Conservation (phyloP, 2,113 vertebrate species). For the Lamprologus callipterus region DNA sequence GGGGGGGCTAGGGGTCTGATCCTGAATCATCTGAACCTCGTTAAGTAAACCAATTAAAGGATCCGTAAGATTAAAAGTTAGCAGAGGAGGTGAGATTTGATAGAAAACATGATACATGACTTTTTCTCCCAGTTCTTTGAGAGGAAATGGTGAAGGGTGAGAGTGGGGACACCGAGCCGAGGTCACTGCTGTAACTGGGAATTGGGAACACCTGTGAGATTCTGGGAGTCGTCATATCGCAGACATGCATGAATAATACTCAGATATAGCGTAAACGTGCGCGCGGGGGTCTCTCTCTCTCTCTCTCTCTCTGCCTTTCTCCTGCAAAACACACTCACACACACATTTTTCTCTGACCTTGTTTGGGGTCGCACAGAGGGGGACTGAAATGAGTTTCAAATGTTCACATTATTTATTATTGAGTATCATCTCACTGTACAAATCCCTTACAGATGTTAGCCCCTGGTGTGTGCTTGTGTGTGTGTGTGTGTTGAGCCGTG, state of each 20-base stretch:
- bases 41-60: slow-evolving; percentile 42
- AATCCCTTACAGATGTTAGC: slow-evolving; percentile 66
- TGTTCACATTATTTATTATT: slow-evolving; percentile 71
- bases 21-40: background rate
- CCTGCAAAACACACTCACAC: background rate
- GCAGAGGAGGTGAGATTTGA: slow-evolving; percentile 29
- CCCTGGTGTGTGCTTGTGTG: slow-evolving; percentile 21
- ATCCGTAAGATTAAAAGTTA: slow-evolving; percentile 19
- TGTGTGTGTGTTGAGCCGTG: background rate
- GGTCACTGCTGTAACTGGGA: slow-evolving; percentile 35
- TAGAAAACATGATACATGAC: background rate
- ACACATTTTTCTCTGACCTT: slow-evolving; percentile 38
- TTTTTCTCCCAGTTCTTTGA: background rate
- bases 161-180: slow-evolving; percentile 11
- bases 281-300: background rate
- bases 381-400: slow-evolving; percentile 67
- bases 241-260: slow-evolving; percentile 48
- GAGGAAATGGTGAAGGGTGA: slow-evolving; percentile 31
- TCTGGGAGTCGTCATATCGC: slow-evolving; percentile 44
- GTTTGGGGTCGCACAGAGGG: slow-evolving; percentile 60
- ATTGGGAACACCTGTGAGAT: slow-evolving; percentile 65
- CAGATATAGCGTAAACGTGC: background rate
- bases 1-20: background rate
- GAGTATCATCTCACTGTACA: slow-evolving; percentile 69
- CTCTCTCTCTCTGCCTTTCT: background rate